A percentile compares a stretch with the other conserved stretches of the same genome.
Conservation (phyloP, 2,113 vertebrate genomes). For the Lagopus muta region DNA sequence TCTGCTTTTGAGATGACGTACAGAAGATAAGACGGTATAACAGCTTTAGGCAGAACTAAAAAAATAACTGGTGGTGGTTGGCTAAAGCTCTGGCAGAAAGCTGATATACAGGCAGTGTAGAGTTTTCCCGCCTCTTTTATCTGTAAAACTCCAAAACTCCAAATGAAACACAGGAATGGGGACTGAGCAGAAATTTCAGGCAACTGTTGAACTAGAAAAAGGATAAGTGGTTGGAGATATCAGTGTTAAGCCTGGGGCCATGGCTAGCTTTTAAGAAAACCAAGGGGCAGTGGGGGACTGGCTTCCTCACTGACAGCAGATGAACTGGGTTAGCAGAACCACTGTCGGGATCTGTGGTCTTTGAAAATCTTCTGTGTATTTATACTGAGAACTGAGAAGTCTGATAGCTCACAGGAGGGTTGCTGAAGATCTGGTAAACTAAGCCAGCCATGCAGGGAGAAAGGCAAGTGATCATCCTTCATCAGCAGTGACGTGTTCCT, state of each 20-base stretch:
- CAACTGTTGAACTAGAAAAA: not conserved
- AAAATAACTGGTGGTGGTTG: not conserved
- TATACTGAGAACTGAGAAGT: not conserved
- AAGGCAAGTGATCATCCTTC: not conserved
- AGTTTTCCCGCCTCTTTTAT: not conserved
- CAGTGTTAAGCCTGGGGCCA: not conserved
- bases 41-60: not conserved
- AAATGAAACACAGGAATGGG: not conserved
- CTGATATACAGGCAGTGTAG: not conserved
- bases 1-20: not conserved
- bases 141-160: not conserved
- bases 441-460: not conserved
- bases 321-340: not conserved
- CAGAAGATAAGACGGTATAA: not conserved
- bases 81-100: not conserved
- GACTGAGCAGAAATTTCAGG: not conserved
- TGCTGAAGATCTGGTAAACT: not conserved
- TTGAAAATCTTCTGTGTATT: not conserved
- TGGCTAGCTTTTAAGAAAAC: not conserved
- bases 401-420: not conserved
- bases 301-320: not conserved
- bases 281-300: not conserved
- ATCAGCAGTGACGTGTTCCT: accelerated
- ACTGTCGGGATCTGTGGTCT: not conserved
- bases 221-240: not conserved